Evolutionary conservation across 2,797 vertebrate genomes (phyloP), one percentile per base, ranked within the genome.

Genomic region (Dryobates pubescens): DNA sequence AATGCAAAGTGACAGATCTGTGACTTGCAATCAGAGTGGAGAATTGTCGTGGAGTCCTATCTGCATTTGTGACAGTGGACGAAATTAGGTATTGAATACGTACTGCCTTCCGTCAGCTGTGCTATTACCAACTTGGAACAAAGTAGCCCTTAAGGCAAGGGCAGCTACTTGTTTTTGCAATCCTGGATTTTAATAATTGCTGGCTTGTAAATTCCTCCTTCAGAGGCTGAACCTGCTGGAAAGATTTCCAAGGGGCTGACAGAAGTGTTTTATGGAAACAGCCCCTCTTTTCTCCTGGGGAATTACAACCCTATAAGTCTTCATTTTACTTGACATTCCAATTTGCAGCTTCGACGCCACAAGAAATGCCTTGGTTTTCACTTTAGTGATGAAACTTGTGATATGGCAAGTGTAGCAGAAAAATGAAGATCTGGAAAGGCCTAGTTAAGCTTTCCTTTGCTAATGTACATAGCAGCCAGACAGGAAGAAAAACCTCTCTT

Each of bases 241-340:
- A 87, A 86, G 72, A 90, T 94, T 94, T 93, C 75, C 81, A 80
- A 89, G 86, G 43, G 82, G 56, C 75, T 94, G 93, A 94, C 95
- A 95, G 80, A 88, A 93, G 32, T 92, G 79, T 88, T 96, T 95
- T 92, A 89, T 82, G 58, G 90, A 89, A 38, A 79, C 2, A 0
- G 49, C 41, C 59, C 30, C 45, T 93, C 85, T 95, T 94, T 91
- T 62, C 92, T 96, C 85, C 74, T 58, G 87, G 80, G 95, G 84
- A 95, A 95, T 95, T 94, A 89, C 73, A 92, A 32, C 61, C 85
- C 82, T 71, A 74, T 95, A 94, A 91, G 85, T 96, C 95, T 96
- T 96, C 82, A 95, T 96, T 96, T 94, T 91, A 81, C 82, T 91
- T 93, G 95, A 95, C 94, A 91, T 94, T 96, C 94, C 94, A 96